Conservation (phyloP, 2,797 vertebrate genomes). For the Spondyliosoma cantharus region DNA sequence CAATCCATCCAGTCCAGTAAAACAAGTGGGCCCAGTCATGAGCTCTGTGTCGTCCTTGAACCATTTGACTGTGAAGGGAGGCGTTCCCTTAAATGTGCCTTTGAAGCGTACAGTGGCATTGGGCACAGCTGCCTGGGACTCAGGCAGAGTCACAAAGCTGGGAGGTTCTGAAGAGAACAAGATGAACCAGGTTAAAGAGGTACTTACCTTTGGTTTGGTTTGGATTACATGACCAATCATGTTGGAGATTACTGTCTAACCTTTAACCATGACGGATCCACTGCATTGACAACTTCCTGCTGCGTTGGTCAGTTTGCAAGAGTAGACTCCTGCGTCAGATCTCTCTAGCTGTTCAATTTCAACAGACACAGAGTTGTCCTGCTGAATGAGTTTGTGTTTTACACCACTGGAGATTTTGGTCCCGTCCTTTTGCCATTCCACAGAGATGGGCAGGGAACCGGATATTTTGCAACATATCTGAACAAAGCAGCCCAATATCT, state of each 20-base stretch:
- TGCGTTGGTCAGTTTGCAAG: slow-evolving; percentile 92
- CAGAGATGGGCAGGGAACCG: slow-evolving; percentile 93
- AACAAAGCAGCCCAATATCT: slow-evolving; percentile 90
- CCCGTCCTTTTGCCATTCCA: slow-evolving; percentile 96
- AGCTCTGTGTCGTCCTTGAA: slow-evolving; percentile 96
- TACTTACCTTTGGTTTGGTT: slow-evolving; percentile 59
- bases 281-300: slow-evolving; percentile 92
- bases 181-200: slow-evolving; percentile 64
- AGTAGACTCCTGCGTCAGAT: slow-evolving; percentile 91
- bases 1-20: slow-evolving; percentile 91
- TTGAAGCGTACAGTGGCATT: slow-evolving; percentile 93
- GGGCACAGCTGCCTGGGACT: slow-evolving; percentile 90
- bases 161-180: slow-evolving; percentile 90
- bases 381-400: slow-evolving; percentile 92
- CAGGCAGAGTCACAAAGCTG: slow-evolving; percentile 91
- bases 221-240: slow-evolving; percentile 46
- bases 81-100: slow-evolving; percentile 92
- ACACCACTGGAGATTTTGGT: slow-evolving; percentile 90
- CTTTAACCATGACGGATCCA: slow-evolving; percentile 85
- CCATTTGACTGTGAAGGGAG: slow-evolving; percentile 97
- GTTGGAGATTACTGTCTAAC: slow-evolving; percentile 70
- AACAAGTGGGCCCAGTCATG: slow-evolving; percentile 91
- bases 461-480: slow-evolving; percentile 95
- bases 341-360: slow-evolving; percentile 91
- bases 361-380: slow-evolving; percentile 90